Evolutionary conservation across 2,113 vertebrate genomes (phyloP).

Genomic region (Cariama cristata): DNA sequence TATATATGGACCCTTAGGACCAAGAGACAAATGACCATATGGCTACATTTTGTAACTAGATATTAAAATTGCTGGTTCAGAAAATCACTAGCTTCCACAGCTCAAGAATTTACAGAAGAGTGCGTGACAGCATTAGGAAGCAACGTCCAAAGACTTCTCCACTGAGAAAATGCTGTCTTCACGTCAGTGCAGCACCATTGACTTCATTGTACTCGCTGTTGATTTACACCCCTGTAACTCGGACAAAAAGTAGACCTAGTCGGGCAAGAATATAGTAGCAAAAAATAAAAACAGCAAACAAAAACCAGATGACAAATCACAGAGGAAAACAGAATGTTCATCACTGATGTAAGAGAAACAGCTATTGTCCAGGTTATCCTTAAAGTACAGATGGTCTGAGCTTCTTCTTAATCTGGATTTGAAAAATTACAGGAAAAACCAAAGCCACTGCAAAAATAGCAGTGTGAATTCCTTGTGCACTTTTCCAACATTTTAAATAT

Average conservation of each 20-base stretch:
- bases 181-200: neutral
- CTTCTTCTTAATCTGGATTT: neutral
- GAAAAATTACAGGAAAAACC: neutral
- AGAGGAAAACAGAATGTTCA: neutral
- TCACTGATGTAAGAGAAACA: neutral
- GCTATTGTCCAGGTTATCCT: slow-evolving; percentile 26
- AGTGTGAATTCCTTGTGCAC: neutral
- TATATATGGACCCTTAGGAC: neutral
- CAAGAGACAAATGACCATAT: neutral
- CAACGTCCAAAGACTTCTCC: neutral
- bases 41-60: slow-evolving; percentile 3
- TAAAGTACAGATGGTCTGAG: slow-evolving; percentile 21
- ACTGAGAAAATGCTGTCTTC: neutral
- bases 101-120: neutral
- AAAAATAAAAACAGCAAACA: neutral
- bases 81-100: neutral
- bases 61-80: slow-evolving; percentile 16
- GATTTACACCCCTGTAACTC: neutral
- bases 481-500: neutral
- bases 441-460: neutral
- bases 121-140: neutral
- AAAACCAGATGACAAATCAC: neutral
- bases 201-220: neutral
- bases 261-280: neutral
- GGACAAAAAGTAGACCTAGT: neutral